Base-by-base conservation (phyloP, 2,113 vertebrate species). In the Riparia riparia region DNA sequence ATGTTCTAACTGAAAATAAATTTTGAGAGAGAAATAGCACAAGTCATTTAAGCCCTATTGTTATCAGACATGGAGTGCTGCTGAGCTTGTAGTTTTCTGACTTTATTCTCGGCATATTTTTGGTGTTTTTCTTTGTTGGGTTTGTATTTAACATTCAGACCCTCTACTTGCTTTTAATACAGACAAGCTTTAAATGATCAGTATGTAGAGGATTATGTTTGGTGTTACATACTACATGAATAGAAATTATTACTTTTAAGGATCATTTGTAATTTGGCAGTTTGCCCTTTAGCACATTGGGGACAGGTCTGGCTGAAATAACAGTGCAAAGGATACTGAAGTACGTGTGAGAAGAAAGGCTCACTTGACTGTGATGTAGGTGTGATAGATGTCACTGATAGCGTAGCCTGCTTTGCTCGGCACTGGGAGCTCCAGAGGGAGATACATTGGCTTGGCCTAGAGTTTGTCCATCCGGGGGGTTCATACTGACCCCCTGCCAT, bases 341-440 rank as follows among this genome's bases (percentile, higher is more conserved):
- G 28, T 60, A 5, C 65, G 13, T 39, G 77, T 64, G 58, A 57
- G 41, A 47, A 26, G 28, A 92, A 83, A 51, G 0, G 0, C 28
- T 92, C 14, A 2, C 42, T 87, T 85, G 41, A 39, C 51, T 60
- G 9, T 41, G 65, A 63, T 32, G 32, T 60, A 28, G 66, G 31
- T 39, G 16, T n/a, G 54, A 61, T 70, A 28, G 77, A 77, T 42
- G 53, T 81, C 32, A 15, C 15, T 80, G 54, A 1, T 72, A 10
- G 4, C 69, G 80, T 20, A 83, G 71, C 50, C 58, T 86, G 32
- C 25, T 69, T 86, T 86, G 15, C 22, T 25, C 13, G 69, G 45
- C 66, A 34, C n/a, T 11, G 4, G 45, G n/a, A 68, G 3, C 66
- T 90, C 0, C 0, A 61, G 50, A 50, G 22, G 22, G 39, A 9